phyloP scores from a whole-genome alignment of 2,888 invertebrate species.

The Anarsia innoxiella region DNA sequence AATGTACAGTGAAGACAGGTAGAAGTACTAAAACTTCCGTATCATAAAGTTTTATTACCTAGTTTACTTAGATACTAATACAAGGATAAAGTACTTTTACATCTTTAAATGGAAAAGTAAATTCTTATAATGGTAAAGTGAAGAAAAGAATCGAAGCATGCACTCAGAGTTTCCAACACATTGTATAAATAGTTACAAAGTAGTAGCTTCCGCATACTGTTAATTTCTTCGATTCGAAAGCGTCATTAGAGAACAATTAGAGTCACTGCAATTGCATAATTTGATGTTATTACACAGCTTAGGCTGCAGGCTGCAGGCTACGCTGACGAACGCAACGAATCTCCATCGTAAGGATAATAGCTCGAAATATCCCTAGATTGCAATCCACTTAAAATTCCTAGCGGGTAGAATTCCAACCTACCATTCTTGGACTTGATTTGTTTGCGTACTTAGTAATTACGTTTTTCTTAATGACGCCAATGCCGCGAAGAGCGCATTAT shows the following conservation, averaged over 20 bases:
- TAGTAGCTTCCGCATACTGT: no score
- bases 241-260: slow-evolving; percentile 20
- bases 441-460: slow-evolving; percentile 45
- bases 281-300: no score
- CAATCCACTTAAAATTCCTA: slow-evolving; percentile 56
- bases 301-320: slow-evolving; percentile 20
- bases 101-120: no score
- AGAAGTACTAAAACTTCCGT: no score
- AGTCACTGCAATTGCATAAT: slow-evolving; percentile 31
- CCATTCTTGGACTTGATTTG: slow-evolving; percentile 44
- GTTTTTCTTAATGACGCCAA: slow-evolving; percentile 42
- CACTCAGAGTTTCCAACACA: no score
- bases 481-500: slow-evolving; percentile 16
- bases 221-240: slow-evolving; percentile 4
- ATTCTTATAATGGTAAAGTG: no score
- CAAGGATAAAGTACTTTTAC: no score
- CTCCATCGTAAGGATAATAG: slow-evolving; percentile 28
- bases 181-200: no score
- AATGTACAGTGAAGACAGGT: no score
- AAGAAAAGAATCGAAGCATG: no score
- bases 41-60: no score
- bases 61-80: no score
- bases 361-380: slow-evolving; percentile 37
- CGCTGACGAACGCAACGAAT: slow-evolving; percentile 30
- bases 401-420: slow-evolving; percentile 36